A percentile compares a stretch with the other conserved stretches of the same genome.
Evolutionary conservation across 92 coral and sea anemone genomes (phyloP).

Genomic region (Desmophyllum pertusum): DNA sequence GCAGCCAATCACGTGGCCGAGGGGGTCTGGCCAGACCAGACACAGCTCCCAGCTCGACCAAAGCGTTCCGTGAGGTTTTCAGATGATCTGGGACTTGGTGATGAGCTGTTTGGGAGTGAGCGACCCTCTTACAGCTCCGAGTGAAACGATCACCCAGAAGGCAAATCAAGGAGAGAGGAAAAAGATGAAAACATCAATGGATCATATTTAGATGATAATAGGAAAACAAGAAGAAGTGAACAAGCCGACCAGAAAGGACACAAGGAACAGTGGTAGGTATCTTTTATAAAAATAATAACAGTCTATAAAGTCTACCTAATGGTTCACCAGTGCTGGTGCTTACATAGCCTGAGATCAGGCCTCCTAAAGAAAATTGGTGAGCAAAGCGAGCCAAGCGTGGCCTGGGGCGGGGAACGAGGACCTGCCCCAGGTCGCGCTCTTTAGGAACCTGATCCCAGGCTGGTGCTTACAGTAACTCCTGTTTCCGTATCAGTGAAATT

Average conservation of each 20-base stretch:
- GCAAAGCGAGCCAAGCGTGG: no score
- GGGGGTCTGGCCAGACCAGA: slow-evolving; percentile 86
- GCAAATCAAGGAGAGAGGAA: slow-evolving; percentile 47
- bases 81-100: slow-evolving; percentile 91
- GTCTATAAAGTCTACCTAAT: no score
- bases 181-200: slow-evolving; percentile 16
- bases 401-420: no score
- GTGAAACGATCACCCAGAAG: slow-evolving; percentile 63
- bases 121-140: slow-evolving; percentile 96
- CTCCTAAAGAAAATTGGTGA: no score
- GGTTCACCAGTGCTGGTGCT: no score
- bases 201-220: slow-evolving; percentile 33
- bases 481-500: no score
- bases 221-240: slow-evolving; percentile 26
- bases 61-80: slow-evolving; percentile 93
- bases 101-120: slow-evolving; percentile 60
- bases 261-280: slow-evolving; percentile 10
- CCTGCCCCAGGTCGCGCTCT: no score
- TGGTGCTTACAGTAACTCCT: no score
- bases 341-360: no score
- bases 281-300: not conserved
- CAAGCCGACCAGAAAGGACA: not conserved
- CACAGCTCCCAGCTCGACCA: slow-evolving; percentile 82
- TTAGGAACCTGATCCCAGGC: no score
- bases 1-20: slow-evolving; percentile 76